Percentiles rank a stretch among this genome's conserved stretches.
Conservation (phyloP, 2,113 vertebrate species). For the Microcebus tavaratra region DNA sequence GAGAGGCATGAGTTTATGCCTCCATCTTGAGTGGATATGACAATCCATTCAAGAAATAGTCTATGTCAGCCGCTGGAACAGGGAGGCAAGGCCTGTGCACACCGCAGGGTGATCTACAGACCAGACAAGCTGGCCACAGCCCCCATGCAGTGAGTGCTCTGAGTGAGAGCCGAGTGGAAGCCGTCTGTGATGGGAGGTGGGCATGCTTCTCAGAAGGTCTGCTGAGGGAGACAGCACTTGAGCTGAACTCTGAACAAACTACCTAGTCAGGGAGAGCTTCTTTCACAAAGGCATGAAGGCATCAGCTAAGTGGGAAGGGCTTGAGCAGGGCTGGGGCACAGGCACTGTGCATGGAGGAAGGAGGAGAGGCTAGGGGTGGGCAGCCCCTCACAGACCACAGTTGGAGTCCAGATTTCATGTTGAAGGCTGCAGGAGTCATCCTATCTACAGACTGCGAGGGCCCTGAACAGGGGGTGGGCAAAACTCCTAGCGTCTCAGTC, state of each 20-base stretch:
- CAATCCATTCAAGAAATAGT: fast-evolving
- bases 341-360: background rate
- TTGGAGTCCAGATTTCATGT: background rate
- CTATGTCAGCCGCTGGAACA: background rate
- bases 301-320: fast-evolving
- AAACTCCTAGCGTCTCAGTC: no score
- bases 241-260: background rate
- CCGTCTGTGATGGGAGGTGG: background rate
- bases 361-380: background rate
- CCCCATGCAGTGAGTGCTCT: fast-evolving
- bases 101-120: background rate
- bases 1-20: background rate
- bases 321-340: background rate
- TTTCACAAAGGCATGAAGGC: background rate
- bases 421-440: background rate
- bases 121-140: background rate
- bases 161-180: no score
- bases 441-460: background rate
- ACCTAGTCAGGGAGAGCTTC: background rate
- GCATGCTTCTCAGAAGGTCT: background rate
- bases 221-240: background rate
- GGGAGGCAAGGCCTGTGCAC: fast-evolving
- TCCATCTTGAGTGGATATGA: background rate
- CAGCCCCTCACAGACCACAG: background rate
- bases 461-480: background rate